Base-by-base conservation (phyloP, 35 echinoderm and acorn worm genomes). In the Hemicentrotus pulcherrimus region DNA sequence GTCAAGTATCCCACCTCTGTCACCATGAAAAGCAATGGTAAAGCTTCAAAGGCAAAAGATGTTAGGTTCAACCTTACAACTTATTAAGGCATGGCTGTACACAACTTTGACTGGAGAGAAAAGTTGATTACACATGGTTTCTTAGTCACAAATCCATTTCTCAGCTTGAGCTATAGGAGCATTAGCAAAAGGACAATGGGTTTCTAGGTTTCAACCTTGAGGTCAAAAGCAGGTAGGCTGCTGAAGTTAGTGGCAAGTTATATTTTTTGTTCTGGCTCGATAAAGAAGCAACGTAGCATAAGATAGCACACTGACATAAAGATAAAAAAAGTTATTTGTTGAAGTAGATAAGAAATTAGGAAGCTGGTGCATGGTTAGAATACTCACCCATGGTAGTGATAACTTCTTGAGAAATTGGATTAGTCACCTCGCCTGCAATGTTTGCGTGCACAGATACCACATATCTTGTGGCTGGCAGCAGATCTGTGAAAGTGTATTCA, bases 401-500 rank as follows among this genome's bases (percentile, higher is more conserved):
- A 47, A 47, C 88, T 47, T 90, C 88, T 90, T 90, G 88, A 41
- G n/a, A 22, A 33, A 90, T 24, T 31, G 88, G 88, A 10, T 18
- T 41, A n/a, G 32, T 90, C 10, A 90, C 9, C 11, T 33, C 46
- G 10, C 88, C 88, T 33, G 6, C 88, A 33, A 90, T 47, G 88
- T 90, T 90, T 41, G 88, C 88, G 5, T 22, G 19, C 19, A 90
- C 88, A 15, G 88, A 90, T 24, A 90, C 88, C 88, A 22, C 4
- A 32, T 90, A 90, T 16, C 24, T 45, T 3, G 88, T 90, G 18
- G 88, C 88, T 24, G 88, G 88, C 88, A 41, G 88, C 46, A 90
- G 88, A 90, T 90, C 32, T n/a, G 32, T 41, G 32, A 90, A 90
- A 90, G 88, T 90, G 88, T 90, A 30, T 41, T 90, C 88, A 33